Evolutionary conservation across 1,140 invertebrate species (phyloP).

Genomic region (Lerema accius): DNA sequence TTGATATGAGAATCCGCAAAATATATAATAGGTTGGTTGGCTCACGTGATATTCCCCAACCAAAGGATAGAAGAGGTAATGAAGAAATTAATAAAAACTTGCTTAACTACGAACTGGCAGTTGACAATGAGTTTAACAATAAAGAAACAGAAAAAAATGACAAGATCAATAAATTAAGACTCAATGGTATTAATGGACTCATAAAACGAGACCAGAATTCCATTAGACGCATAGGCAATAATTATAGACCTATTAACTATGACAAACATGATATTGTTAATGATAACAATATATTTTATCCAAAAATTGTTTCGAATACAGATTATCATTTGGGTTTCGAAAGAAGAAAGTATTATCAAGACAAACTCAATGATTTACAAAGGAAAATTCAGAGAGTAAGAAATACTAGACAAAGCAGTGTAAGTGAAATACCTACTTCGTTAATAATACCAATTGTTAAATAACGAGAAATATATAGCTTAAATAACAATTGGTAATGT

Average conservation of each 20-base stretch:
- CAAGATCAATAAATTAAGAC: neutral
- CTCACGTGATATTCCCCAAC: neutral
- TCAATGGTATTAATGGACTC: neutral
- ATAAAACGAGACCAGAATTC: constrained; percentile 4
- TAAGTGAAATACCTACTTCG: no score
- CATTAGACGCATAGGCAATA: constrained; percentile 10
- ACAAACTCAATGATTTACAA: constrained; percentile 51
- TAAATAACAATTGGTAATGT: no score
- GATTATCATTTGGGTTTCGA: constrained; percentile 40
- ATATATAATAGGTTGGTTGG: constrained; percentile 44
- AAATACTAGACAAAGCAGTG: constrained; percentile 21
- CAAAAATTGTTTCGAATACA: constrained; percentile 12
- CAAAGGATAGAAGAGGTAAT: constrained; percentile 4
- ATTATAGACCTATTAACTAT: constrained; percentile 1
- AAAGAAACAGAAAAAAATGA: neutral
- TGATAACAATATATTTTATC: constrained; percentile 6
- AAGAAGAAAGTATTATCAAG: constrained; percentile 56
- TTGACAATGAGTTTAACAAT: neutral
- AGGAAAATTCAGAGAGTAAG: constrained; percentile 39
- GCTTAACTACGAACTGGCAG: neutral
- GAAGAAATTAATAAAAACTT: constrained; percentile 12
- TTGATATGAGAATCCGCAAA: constrained; percentile 57
- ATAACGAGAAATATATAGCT: no score
- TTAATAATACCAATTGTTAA: no score
- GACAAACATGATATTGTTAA: neutral